phyloP scores from a whole-genome alignment of 2,113 vertebrate species.

The Hemiscyllium ocellatum region DNA sequence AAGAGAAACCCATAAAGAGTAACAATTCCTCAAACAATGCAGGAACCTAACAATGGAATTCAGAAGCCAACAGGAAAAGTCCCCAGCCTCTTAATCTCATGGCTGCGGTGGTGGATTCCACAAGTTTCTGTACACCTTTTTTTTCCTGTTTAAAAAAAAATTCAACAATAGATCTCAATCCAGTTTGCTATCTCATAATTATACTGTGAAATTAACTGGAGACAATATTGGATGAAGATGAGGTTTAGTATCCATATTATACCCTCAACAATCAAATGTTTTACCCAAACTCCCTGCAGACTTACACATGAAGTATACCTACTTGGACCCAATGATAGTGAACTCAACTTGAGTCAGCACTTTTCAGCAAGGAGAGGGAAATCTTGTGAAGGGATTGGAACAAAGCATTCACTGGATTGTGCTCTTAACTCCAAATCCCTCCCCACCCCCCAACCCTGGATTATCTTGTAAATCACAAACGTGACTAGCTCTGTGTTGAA shows the following conservation, averaged over 20 bases:
- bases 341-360: neutral
- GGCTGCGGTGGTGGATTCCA: neutral
- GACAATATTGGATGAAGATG: neutral
- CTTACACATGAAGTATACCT: neutral
- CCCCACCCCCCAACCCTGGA: neutral
- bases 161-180: neutral
- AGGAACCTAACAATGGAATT: neutral
- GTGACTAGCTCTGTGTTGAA: too few relatives aligned
- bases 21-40: neutral
- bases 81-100: neutral
- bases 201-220: neutral
- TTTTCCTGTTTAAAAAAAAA: too few relatives aligned
- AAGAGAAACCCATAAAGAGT: neutral
- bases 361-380: neutral
- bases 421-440: neutral
- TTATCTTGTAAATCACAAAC: too few relatives aligned
- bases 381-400: neutral
- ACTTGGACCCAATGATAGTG: neutral
- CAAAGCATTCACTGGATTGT: neutral
- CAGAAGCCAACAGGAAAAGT: neutral
- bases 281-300: neutral
- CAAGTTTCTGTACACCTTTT: neutral
- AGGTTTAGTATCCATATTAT: neutral
- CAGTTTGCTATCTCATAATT: neutral
- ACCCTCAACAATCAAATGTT: neutral